Conservation (phyloP, 1,140 invertebrate genomes). For the Aporrectodea caliginosa region DNA sequence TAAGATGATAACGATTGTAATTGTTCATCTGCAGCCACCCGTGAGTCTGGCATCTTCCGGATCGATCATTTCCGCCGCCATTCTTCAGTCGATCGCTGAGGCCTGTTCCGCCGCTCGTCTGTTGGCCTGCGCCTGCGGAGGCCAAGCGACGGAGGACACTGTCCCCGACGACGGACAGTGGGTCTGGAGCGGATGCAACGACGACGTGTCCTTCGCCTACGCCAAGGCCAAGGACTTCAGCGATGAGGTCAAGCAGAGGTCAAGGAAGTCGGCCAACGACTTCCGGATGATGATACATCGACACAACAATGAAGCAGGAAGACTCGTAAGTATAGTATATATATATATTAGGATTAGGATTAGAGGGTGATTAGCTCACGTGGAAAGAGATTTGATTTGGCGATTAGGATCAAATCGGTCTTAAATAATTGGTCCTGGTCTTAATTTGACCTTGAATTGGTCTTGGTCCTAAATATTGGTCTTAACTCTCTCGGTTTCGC, state of each 20-base stretch:
- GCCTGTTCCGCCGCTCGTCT: neutral
- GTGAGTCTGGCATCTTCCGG: neutral
- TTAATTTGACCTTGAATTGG: too few relatives aligned
- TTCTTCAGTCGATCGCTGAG: neutral
- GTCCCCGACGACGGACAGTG: neutral
- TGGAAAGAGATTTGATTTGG: too few relatives aligned
- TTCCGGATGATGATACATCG: constrained; percentile 47
- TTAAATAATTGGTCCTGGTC: too few relatives aligned
- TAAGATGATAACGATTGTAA: neutral
- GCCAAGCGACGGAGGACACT: neutral
- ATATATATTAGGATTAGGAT: too few relatives aligned
- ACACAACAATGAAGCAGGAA: constrained; percentile 54
- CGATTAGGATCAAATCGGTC: too few relatives aligned
- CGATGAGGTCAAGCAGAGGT: constrained; percentile 74
- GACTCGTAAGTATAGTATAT: constrained; percentile 49
- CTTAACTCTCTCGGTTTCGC: too few relatives aligned
- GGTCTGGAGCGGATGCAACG: constrained; percentile 58
- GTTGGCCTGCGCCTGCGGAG: neutral
- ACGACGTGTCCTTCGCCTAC: constrained; percentile 91
- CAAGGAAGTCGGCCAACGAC: constrained; percentile 61
- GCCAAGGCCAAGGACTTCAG: constrained; percentile 89
- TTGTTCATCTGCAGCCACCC: neutral
- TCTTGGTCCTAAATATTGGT: too few relatives aligned
- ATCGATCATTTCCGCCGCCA: neutral
- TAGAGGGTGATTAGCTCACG: too few relatives aligned